Percentiles rank a stretch among this genome's conserved stretches.
phyloP scores from a whole-genome alignment of 2,888 invertebrate genomes.

The Deilephila elpenor region DNA sequence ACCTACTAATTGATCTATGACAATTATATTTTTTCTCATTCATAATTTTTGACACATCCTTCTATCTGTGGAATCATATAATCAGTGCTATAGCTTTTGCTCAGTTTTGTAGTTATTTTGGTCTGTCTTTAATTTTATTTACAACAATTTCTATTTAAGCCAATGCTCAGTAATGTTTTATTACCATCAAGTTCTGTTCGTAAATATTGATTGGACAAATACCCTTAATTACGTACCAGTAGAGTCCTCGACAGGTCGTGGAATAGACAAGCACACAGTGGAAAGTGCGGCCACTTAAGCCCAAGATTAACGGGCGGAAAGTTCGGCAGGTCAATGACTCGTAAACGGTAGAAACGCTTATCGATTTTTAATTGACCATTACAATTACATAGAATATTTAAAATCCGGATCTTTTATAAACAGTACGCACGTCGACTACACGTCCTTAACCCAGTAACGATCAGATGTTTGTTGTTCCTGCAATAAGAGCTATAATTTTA shows the following conservation, averaged over 20 bases:
- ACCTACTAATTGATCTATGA: too few relatives aligned
- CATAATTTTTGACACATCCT: too few relatives aligned
- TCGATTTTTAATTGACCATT: conserved; percentile 41
- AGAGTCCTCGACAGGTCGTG: background rate
- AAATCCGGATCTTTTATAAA: too few relatives aligned
- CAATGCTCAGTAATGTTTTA: background rate
- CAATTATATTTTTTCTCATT: too few relatives aligned
- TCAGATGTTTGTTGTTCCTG: conserved; percentile 1
- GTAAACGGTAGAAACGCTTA: conserved; percentile 33
- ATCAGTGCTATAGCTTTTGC: too few relatives aligned
- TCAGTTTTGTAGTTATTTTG: too few relatives aligned
- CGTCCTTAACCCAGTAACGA: conserved; percentile 13
- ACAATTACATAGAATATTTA: background rate
- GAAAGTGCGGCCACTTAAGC: conserved; percentile 43
- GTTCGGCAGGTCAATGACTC: conserved; percentile 47
- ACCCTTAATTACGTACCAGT: conserved; percentile 18
- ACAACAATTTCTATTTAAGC: too few relatives aligned
- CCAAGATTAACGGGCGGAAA: conserved; percentile 54
- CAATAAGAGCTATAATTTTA: conserved; percentile 8
- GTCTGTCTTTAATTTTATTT: too few relatives aligned
- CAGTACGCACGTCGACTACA: background rate
- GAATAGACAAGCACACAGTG: conserved; percentile 35
- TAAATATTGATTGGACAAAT: background rate
- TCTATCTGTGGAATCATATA: too few relatives aligned
- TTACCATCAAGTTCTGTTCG: background rate